These are phyloP conservation scores for Spinus pinus DNA, from an alignment of 2,797 vertebrate species.

Conservation along the genomic window DNA sequence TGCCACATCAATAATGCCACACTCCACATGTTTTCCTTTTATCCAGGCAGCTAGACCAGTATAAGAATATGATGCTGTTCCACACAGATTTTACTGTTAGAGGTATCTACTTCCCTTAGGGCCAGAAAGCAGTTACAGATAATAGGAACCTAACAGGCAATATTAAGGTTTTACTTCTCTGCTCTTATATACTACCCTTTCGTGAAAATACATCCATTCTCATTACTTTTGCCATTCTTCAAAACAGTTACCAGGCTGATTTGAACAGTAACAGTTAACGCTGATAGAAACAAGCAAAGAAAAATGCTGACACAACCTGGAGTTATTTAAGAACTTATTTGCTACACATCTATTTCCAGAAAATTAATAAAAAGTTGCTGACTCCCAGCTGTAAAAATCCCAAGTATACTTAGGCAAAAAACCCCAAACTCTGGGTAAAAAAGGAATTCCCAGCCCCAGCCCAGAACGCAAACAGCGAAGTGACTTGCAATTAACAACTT, in stretches of 20 bases:
- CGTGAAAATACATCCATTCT: constrained; percentile 25
- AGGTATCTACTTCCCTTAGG: constrained; percentile 31
- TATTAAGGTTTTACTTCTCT: constrained; percentile 36
- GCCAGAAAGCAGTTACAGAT: constrained; percentile 36
- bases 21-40: not conserved
- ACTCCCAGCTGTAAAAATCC: not conserved
- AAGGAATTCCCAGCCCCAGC: not conserved
- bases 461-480: not conserved
- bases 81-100: constrained; percentile 13
- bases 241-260: not conserved
- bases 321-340: constrained; percentile 24
- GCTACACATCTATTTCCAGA: not conserved
- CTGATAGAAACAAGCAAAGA: constrained; percentile 19
- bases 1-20: not conserved
- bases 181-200: not conserved
- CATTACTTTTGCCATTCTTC: constrained; percentile 38
- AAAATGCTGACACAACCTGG: not conserved
- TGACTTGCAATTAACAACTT: not conserved
- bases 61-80: not conserved
- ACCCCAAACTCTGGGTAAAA: not conserved
- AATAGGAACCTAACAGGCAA: constrained; percentile 26
- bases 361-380: not conserved
- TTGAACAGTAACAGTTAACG: constrained; percentile 22
- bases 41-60: not conserved
- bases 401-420: not conserved